Evolutionary conservation across 2,888 invertebrate genomes (phyloP).

Genomic region (Apodemia hepburni): DNA sequence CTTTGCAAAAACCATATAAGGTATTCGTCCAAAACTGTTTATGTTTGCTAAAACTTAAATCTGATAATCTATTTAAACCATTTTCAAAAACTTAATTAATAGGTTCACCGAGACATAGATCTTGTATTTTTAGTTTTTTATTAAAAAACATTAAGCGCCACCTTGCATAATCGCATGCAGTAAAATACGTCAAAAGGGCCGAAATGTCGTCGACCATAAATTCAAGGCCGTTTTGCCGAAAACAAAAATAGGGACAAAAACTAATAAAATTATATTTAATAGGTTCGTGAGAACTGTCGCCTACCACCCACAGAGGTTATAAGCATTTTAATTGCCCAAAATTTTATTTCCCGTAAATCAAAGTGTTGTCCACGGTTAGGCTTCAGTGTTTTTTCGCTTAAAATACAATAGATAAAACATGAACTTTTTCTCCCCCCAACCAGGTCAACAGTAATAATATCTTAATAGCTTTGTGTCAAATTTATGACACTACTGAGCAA

Average conservation of each 20-base stretch:
- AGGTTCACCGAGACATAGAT: background rate
- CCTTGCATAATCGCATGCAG: constrained; percentile 41
- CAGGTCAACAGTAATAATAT: constrained; percentile 9
- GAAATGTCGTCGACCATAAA: constrained; percentile 48
- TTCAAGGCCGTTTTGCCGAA: constrained; percentile 39
- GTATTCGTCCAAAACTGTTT: background rate
- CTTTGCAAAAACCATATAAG: too few species aligned
- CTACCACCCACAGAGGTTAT: constrained; percentile 76
- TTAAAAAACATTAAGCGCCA: constrained; percentile 32
- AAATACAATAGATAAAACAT: constrained; percentile 10
- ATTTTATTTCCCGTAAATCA: constrained; percentile 75
- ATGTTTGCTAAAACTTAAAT: constrained; percentile 2
- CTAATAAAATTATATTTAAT: constrained; percentile 77
- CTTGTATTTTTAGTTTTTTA: background rate
- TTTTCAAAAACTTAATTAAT: constrained; percentile 4
- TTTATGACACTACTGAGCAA: background rate
- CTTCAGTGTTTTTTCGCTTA: constrained; percentile 25
- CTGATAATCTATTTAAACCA: background rate
- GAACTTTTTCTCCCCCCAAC: constrained; percentile 11
- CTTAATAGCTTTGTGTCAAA: constrained; percentile 1
- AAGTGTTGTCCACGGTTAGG: constrained; percentile 65
- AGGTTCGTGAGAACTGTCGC: constrained; percentile 78
- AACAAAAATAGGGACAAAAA: constrained; percentile 56
- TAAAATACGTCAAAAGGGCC: constrained; percentile 45
- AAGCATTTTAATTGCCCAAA: constrained; percentile 76